Evolutionary conservation across 2,888 invertebrate genomes (phyloP).

Genomic region (Augiades crinisus): DNA sequence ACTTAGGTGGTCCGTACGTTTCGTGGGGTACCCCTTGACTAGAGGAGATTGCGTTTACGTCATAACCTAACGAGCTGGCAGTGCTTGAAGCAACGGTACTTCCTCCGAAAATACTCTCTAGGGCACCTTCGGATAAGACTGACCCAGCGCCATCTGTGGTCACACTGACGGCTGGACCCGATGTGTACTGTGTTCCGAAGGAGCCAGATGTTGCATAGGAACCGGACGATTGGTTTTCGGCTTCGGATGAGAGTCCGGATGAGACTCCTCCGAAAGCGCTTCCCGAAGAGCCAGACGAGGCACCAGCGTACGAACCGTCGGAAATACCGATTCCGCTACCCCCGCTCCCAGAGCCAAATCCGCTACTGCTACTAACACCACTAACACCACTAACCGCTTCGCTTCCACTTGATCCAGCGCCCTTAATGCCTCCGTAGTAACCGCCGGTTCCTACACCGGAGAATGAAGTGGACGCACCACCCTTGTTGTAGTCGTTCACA

Average conservation of each 20-base stretch:
- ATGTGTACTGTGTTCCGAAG: slow-evolving; percentile 3
- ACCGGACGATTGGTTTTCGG: neutral
- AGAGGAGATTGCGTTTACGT: slow-evolving; percentile 51
- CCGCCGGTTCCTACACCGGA: slow-evolving; percentile 15
- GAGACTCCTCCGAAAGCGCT: slow-evolving; percentile 1
- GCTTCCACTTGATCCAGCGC: slow-evolving; percentile 1
- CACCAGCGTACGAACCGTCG: neutral
- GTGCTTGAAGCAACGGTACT: slow-evolving; percentile 30
- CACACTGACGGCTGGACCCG: slow-evolving; percentile 3
- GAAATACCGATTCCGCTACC: slow-evolving; percentile 10
- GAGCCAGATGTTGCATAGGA: too few species aligned
- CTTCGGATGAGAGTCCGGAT: neutral
- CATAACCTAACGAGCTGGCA: slow-evolving; percentile 35
- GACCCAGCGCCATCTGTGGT: neutral
- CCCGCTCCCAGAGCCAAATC: slow-evolving; percentile 7
- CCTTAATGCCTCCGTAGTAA: neutral
- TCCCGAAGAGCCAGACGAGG: neutral
- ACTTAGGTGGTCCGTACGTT: slow-evolving; percentile 66
- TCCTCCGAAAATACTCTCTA: slow-evolving; percentile 9
- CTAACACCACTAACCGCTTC: slow-evolving; percentile 12
- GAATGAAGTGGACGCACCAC: slow-evolving; percentile 37
- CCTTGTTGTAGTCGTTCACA: slow-evolving; percentile 61
- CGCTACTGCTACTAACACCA: slow-evolving; percentile 9
- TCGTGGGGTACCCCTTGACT: slow-evolving; percentile 70
- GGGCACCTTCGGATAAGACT: neutral